phyloP scores from a whole-genome alignment of 2,797 vertebrate genomes.

The Trichosurus vulpecula region DNA sequence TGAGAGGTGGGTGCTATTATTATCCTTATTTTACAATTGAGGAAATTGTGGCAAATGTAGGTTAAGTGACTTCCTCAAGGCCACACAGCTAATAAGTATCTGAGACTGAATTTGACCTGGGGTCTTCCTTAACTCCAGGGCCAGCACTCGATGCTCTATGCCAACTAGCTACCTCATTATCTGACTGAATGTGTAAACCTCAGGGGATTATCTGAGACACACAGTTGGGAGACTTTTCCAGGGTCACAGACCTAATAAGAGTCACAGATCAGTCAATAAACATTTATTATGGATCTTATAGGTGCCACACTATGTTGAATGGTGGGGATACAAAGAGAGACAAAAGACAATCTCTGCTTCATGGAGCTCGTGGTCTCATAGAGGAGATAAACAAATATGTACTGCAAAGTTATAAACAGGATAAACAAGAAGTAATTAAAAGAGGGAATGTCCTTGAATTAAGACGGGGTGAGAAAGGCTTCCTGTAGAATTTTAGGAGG shows the following conservation, averaged over 20 bases:
- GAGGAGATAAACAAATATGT: background rate
- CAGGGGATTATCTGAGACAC: background rate
- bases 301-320: background rate
- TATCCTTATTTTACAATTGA: background rate
- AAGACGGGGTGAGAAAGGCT: background rate
- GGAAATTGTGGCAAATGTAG: background rate
- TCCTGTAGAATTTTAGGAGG: background rate
- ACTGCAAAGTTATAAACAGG: background rate
- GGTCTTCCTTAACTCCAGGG: background rate
- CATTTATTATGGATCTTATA: background rate
- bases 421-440: background rate
- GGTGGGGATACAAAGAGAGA: background rate
- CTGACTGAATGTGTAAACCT: background rate
- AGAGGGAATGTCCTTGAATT: background rate
- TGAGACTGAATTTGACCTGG: background rate
- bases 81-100: background rate
- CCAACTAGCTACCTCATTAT: background rate
- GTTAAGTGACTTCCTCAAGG: background rate
- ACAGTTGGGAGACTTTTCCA: background rate
- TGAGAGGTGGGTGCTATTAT: background rate
- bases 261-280: background rate
- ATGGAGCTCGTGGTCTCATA: background rate
- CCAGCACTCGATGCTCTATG: background rate
- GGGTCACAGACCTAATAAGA: background rate
- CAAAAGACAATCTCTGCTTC: background rate